phyloP scores from a whole-genome alignment of 2,113 vertebrate genomes.

The Rafetus swinhoei region DNA sequence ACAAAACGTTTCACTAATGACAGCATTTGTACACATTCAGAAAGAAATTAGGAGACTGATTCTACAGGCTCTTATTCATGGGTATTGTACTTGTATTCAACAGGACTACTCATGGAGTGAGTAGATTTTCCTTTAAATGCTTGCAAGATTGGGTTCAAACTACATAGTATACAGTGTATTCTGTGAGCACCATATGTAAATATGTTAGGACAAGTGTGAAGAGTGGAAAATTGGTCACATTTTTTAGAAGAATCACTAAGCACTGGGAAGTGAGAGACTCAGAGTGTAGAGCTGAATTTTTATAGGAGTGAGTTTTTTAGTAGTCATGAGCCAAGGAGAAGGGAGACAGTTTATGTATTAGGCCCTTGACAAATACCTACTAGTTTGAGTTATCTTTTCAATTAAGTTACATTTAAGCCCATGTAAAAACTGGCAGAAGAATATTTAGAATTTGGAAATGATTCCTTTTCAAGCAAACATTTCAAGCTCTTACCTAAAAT shows the following conservation, averaged over 20 bases:
- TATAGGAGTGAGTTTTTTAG: not conserved
- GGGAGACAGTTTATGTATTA: not conserved
- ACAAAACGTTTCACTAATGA: not conserved
- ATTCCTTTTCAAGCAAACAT: not conserved
- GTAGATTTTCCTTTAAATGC: not conserved
- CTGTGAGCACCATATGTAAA: accelerated
- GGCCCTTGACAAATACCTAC: not conserved
- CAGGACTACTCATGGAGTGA: not conserved
- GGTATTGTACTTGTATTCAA: not conserved
- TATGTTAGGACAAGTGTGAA: accelerated
- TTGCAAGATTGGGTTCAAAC: not conserved
- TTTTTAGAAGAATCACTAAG: accelerated
- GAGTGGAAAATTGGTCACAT: not conserved
- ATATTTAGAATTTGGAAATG: not conserved
- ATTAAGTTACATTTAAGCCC: not conserved
- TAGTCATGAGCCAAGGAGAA: not conserved
- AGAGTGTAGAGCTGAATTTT: not conserved
- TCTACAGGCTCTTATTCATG: not conserved
- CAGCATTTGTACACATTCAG: not conserved
- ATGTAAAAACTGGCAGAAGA: not conserved
- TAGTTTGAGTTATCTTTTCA: not conserved
- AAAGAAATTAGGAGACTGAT: not conserved
- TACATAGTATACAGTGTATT: not conserved
- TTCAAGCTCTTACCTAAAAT: not conserved
- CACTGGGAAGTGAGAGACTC: not conserved